These are phyloP conservation scores for Caenorhabditis japonica DNA, from an alignment of 2,888 invertebrate species.

Conservation along the genomic window DNA sequence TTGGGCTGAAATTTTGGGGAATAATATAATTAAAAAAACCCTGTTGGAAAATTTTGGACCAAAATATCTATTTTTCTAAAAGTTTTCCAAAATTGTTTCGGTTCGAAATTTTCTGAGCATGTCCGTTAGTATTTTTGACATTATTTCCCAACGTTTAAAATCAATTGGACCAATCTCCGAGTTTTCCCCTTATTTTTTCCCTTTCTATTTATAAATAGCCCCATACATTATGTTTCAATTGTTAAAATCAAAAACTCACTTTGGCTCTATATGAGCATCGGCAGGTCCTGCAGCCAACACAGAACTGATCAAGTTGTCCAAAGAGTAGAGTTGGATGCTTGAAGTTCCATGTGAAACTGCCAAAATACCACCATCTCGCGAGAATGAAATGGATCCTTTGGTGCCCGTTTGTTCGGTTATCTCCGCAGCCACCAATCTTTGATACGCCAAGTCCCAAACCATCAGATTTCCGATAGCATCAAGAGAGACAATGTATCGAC, in stretches of 20 bases:
- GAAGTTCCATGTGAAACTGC: conserved; percentile 68
- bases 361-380: conserved; percentile 72
- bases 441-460: conserved; percentile 74
- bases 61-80: no score
- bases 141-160: no score
- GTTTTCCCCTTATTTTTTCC: no score
- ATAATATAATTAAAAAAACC: no score
- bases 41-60: no score
- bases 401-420: conserved; percentile 44
- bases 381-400: conserved; percentile 66
- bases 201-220: no score
- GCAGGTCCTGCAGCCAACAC: conserved; percentile 30
- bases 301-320: conserved; percentile 56
- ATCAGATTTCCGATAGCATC: conserved; percentile 68
- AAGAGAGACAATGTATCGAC: conserved; percentile 71
- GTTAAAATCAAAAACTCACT: conserved; percentile 38
- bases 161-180: no score
- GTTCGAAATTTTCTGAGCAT: no score
- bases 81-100: no score
- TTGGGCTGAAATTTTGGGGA: no score
- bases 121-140: no score
- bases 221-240: no score
- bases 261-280: conserved; percentile 59
- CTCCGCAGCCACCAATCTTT: conserved; percentile 65
- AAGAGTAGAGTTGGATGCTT: conserved; percentile 57